Evolutionary conservation across 1,140 invertebrate genomes (phyloP), one percentile per base, ranked within the genome.

Genomic region (Nautilus pompilius): DNA sequence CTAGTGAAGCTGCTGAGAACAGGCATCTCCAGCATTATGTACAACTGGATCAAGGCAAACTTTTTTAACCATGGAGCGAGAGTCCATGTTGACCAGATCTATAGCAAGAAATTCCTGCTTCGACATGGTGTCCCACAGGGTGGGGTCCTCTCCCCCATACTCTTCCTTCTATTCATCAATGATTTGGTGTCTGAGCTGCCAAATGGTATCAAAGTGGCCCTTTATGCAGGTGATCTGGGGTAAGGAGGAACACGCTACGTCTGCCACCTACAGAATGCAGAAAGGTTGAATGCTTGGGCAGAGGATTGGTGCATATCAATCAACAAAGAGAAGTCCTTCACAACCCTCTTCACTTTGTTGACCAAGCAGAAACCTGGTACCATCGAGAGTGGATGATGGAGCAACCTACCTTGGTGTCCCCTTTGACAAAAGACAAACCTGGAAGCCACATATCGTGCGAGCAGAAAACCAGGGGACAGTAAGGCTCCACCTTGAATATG

Each of bases 101-200:
- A 53, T 6, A 68, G 58, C 55, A 34, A 49, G 24, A 46, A 58
- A 6, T 22, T 48, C 45, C 45, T 57, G 26, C 13, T 61, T 22
- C 15, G 48, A n/a, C 45, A 58, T 29, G 58, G 62, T 13, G 51
- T 63, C 49, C 62, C 58, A 15, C 62, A 64, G 49, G 62, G 67
- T 30, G 56, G 60, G n/a, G 63, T 64, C 17, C 62, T 68, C 2
- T 61, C 62, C 6, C 53, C 29, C 13, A 64, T 53, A 2, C 61
- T 63, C 13, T 61, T 68, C 53, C 49, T 67, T 13, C 41, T 68
- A 41, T 68, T 68, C 62, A 68, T 61, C 17, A 60, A 57, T 46
- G 62, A 68, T 51, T 20, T n/a, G n/a, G n/a, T n/a, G n/a, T n/a
- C n/a, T n/a, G n/a, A n/a, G n/a, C n/a, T n/a, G n/a, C n/a, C n/a